phyloP scores from a whole-genome alignment of 2,888 invertebrate genomes.

The Pardosa pseudoannulata region DNA sequence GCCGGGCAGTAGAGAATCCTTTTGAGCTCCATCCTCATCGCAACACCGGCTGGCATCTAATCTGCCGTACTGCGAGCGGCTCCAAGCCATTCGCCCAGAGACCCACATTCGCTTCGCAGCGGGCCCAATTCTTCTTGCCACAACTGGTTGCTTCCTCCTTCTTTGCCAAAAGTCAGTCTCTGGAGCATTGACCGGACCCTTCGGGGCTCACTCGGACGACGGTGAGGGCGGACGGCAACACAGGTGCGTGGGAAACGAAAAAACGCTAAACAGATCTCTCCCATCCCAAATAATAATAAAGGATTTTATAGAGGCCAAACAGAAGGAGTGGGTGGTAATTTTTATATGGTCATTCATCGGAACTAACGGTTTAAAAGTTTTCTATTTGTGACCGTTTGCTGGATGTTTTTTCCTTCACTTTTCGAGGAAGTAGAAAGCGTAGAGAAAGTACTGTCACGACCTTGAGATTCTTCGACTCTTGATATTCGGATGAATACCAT shows the following conservation, averaged over 20 bases:
- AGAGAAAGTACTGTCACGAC: too few species aligned
- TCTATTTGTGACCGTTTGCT: too few species aligned
- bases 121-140: background rate
- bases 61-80: background rate
- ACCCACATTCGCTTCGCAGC: background rate
- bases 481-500: too few species aligned
- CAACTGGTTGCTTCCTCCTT: background rate
- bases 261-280: too few species aligned
- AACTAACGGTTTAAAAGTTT: too few species aligned
- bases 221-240: background rate
- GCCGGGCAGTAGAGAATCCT: background rate
- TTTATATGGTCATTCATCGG: too few species aligned
- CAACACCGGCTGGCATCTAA: constrained; percentile 1
- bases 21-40: background rate
- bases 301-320: too few species aligned
- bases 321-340: too few species aligned
- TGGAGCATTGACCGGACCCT: constrained; percentile 22
- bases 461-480: too few species aligned
- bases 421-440: too few species aligned
- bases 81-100: background rate
- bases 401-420: too few species aligned
- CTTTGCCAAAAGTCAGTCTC: background rate
- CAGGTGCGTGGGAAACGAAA: background rate
- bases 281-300: too few species aligned
- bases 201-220: constrained; percentile 1